Conservation (phyloP, 2,113 vertebrate species). For the Paracanthobrama guichenoti region DNA sequence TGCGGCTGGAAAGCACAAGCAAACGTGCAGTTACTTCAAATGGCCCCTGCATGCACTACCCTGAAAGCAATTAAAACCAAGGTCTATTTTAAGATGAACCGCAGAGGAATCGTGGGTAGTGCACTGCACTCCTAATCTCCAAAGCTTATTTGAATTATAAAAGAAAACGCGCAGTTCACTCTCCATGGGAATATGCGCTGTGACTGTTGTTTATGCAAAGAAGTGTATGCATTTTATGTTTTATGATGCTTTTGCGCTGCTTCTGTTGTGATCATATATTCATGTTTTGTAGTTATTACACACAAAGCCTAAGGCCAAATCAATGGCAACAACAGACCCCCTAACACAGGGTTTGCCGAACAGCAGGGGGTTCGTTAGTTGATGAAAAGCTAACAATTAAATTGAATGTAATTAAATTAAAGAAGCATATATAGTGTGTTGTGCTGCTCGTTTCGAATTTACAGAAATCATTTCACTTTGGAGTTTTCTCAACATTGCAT, state of each 20-base stretch:
- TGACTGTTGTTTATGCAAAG: constrained; percentile 7
- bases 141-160: constrained; percentile 31
- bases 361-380: neutral
- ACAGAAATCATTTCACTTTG: no score
- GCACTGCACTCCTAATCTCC: constrained; percentile 4
- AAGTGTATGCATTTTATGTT: neutral
- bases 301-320: constrained; percentile 23
- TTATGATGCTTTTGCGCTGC: neutral
- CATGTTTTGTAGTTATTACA: neutral
- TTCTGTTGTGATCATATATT: constrained; percentile 1
- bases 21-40: constrained; percentile 45
- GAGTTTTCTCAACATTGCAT: no score
- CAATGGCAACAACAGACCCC: neutral
- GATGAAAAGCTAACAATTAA: neutral
- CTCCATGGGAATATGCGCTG: neutral
- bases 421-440: no score
- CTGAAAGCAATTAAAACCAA: constrained; percentile 32
- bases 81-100: constrained; percentile 40
- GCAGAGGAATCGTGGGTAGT: constrained; percentile 23
- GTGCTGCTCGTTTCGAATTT: no score
- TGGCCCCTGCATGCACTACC: constrained; percentile 26
- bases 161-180: neutral
- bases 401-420: neutral
- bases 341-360: neutral
- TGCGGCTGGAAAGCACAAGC: constrained; percentile 34